Conservation (phyloP, 2,113 vertebrate genomes). For the Esox niger region DNA sequence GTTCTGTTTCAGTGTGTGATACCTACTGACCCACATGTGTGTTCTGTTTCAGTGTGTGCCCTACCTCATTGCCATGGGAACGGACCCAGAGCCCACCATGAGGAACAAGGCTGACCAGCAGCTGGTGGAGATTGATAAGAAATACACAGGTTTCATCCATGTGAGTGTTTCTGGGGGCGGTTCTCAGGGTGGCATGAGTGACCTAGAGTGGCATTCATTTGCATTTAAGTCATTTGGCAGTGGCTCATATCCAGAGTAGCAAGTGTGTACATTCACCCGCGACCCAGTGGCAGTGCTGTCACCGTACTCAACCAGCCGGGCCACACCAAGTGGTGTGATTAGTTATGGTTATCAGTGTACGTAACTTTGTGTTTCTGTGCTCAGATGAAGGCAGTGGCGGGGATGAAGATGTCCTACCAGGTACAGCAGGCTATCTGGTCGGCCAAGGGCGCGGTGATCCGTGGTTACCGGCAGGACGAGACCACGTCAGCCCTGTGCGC, state of each 20-base stretch:
- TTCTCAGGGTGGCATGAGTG: not conserved
- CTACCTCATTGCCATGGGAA: constrained; percentile 98
- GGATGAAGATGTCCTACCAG: constrained; percentile 99
- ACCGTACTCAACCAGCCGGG: too few relatives aligned
- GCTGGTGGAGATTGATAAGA: constrained; percentile 98
- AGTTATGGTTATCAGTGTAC: not conserved
- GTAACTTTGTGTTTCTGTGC: not conserved
- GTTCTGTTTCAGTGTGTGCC: constrained; percentile 88
- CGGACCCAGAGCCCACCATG: constrained; percentile 96
- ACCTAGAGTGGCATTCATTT: too few relatives aligned
- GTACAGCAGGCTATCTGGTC: constrained; percentile 90
- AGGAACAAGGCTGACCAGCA: constrained; percentile 97
- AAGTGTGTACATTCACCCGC: too few relatives aligned
- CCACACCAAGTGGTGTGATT: too few relatives aligned
- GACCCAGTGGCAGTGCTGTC: too few relatives aligned
- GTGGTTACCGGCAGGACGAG: constrained; percentile 94
- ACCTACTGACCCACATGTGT: too few relatives aligned
- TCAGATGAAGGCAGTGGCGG: constrained; percentile 99
- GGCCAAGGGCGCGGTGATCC: constrained; percentile 76
- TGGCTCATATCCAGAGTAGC: too few relatives aligned
- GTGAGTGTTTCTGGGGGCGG: constrained; percentile 71
- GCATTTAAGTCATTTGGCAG: too few relatives aligned
- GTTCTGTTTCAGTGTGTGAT: too few relatives aligned
- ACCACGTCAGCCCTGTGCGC: constrained; percentile 85
- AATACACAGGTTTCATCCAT: constrained; percentile 98